Conservation (phyloP, 2,888 invertebrate genomes). For the Nomada fabriciana region DNA sequence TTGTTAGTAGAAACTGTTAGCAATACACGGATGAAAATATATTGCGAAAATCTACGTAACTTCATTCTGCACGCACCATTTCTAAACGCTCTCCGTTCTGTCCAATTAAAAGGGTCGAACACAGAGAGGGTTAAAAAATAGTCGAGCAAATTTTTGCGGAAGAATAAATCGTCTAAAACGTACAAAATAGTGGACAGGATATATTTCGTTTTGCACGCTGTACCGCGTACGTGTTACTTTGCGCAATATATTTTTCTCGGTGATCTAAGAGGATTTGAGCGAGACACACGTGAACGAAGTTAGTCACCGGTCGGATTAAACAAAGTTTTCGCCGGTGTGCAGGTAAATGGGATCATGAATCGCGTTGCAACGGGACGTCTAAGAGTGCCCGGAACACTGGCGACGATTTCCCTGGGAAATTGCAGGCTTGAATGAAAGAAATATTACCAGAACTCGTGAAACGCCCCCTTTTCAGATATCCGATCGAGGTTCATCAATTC, state of each 20-base stretch:
- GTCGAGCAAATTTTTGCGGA: background rate
- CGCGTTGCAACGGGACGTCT: slow-evolving; percentile 3
- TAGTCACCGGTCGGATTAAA: slow-evolving; percentile 45
- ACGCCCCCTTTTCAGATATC: no score
- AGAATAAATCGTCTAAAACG: no score
- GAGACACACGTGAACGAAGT: slow-evolving; percentile 46
- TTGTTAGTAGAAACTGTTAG: slow-evolving; percentile 71
- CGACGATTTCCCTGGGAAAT: slow-evolving; percentile 2
- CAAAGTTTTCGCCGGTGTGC: slow-evolving; percentile 34
- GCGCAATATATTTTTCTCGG: slow-evolving; percentile 57
- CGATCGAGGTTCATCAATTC: no score
- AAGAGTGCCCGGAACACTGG: background rate
- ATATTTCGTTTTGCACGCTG: background rate
- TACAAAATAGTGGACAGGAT: no score
- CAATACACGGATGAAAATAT: slow-evolving; percentile 35
- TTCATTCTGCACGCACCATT: background rate
- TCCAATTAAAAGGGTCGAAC: no score
- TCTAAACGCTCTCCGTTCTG: no score
- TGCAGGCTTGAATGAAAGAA: background rate
- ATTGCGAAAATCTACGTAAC: slow-evolving; percentile 32
- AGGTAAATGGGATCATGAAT: slow-evolving; percentile 33
- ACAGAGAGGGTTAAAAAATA: no score
- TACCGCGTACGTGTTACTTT: slow-evolving; percentile 24
- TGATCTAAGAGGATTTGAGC: slow-evolving; percentile 17
- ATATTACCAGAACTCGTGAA: background rate